These are phyloP conservation scores for Cyrtorhinus lividipennis DNA, from an alignment of 1,140 invertebrate species.

Conservation along the genomic window DNA sequence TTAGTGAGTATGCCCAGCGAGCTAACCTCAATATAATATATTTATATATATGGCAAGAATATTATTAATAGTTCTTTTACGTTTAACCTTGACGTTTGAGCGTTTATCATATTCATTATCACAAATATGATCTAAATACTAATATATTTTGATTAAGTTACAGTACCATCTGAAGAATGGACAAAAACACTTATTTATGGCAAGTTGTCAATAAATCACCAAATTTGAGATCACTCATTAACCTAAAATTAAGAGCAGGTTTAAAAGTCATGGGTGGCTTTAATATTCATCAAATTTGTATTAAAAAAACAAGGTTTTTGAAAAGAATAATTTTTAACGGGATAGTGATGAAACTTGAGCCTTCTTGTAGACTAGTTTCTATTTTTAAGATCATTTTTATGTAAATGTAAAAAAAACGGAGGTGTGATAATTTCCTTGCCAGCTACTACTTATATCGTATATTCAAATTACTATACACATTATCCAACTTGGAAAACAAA, in stretches of 20 bases:
- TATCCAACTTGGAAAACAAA: no score
- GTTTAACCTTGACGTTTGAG: constrained; percentile 15
- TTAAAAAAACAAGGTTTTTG: no score
- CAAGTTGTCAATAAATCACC: constrained; percentile 22
- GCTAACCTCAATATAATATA: constrained; percentile 15
- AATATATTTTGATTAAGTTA: constrained; percentile 20
- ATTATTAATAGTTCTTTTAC: constrained; percentile 13
- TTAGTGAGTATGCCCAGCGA: constrained; percentile 13
- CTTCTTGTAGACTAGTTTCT: not conserved
- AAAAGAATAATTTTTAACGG: not conserved
- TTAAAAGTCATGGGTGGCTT: not conserved
- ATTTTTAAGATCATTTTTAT: not conserved
- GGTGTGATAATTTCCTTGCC: not conserved
- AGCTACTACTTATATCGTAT: no score
- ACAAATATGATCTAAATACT: constrained; percentile 19
- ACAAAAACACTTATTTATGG: constrained; percentile 19
- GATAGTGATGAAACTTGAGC: not conserved
- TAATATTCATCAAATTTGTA: no score
- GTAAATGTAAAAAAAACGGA: not conserved
- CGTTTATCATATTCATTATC: constrained; percentile 18
- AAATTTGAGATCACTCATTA: constrained; percentile 21
- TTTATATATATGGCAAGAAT: constrained; percentile 17
- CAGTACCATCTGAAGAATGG: constrained; percentile 18
- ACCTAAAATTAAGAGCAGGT: constrained; percentile 14
- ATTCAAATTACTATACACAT: no score